Evolutionary conservation across 2,797 vertebrate genomes (phyloP), one percentile per base, ranked within the genome.

Genomic region (Craterocephalus amniculus): DNA sequence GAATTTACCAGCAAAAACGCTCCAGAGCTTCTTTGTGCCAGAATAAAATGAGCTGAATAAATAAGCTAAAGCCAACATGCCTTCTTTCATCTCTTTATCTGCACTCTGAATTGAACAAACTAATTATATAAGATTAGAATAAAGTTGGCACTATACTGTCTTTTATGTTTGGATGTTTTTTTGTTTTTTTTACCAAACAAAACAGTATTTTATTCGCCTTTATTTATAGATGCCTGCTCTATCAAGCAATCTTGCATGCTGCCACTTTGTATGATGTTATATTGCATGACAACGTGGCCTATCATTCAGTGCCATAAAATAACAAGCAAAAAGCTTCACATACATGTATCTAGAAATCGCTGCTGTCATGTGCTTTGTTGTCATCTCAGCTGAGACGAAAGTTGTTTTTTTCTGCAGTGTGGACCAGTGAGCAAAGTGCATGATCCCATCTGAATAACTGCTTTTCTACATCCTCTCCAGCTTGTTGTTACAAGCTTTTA

Each of bases 1-100:
- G 20, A 52, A 29, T 12, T 43, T 22, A 58, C 24, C 11, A 34
- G 27, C 12, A 38, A 13, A 56, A 38, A 62, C 35, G 60, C n/a
- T n/a, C n/a, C n/a, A n/a, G n/a, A n/a, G n/a, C 5, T 45, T 45
- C 56, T 18, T 22, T 12, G 16, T 70, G 3, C 6, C 36, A n/a
- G 29, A 55, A 35, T 26, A 18, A 51, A 68, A 8, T 51, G 22
- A 38, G n/a, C 34, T 31, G 18, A 26, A 70, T 49, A 36, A 51
- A 18, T 68, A 22, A 74, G 65, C 60, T 72, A 77, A 76, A 63
- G 56, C 38, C 72, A 83, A 78, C 77, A 74, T 34, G 63, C 67
- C 67, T 65, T 61, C 76, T 67, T 61, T 67, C 40, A 48, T 78
- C 55, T 72, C 58, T 69, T 66, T 63, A 77, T 81, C 78, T 79